A percentile compares a stretch with the other conserved stretches of the same genome.
Conservation (phyloP, 2,888 invertebrate species). For the Julus scanicus region DNA sequence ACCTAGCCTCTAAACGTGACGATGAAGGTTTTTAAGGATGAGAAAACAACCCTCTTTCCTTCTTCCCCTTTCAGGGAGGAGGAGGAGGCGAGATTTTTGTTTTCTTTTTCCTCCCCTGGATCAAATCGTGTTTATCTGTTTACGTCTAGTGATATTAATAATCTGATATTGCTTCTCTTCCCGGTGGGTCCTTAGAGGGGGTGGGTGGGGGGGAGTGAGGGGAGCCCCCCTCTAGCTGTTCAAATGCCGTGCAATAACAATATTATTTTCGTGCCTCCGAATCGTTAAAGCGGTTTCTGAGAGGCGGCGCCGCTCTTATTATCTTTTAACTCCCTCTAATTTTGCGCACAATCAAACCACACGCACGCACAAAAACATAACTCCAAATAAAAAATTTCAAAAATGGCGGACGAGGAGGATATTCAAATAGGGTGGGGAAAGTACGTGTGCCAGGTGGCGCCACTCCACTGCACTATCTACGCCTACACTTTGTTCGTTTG, state of each 20-base stretch:
- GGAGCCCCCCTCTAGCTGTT: not conserved
- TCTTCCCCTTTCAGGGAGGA: no score
- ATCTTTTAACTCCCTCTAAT: not conserved
- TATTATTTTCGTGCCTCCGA: not conserved
- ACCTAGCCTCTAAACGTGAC: no score
- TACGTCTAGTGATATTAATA: not conserved
- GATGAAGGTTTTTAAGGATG: no score
- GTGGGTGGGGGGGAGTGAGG: no score
- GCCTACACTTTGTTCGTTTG: no score
- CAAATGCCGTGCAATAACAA: not conserved
- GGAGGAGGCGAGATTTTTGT: not conserved
- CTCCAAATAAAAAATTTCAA: not conserved
- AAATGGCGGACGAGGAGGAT: slow-evolving; percentile 61
- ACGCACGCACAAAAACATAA: not conserved
- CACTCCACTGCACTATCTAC: no score
- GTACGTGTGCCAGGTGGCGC: no score
- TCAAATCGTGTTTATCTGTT: not conserved
- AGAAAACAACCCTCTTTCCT: no score
- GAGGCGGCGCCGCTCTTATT: not conserved
- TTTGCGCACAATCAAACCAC: not conserved
- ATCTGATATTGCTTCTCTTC: not conserved
- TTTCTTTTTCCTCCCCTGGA: not conserved
- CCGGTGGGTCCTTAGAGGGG: no score
- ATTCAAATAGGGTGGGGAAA: no score
- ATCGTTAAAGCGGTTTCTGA: slow-evolving; percentile 16